Conservation (phyloP, 2,797 vertebrate genomes). For the Carcharodon carcharias region DNA sequence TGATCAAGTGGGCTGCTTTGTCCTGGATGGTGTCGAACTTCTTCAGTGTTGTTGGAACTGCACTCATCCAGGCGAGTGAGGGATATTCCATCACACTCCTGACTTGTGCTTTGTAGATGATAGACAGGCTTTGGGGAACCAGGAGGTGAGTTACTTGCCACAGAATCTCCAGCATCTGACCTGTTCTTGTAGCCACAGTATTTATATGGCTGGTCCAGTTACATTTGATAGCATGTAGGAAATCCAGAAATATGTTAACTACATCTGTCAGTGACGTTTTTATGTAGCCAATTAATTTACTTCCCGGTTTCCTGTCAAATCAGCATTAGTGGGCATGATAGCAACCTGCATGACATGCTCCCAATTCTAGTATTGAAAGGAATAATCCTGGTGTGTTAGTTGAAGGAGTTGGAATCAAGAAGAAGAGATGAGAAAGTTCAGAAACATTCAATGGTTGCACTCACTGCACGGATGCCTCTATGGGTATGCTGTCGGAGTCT, state of each 20-base stretch:
- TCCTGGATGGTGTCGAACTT: background rate
- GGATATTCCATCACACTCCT: background rate
- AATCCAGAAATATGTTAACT: background rate
- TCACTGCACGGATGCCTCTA: background rate
- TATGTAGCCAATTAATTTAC: background rate
- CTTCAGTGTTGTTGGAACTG: background rate
- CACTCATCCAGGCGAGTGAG: background rate
- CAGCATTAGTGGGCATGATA: background rate
- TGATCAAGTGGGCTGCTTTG: background rate
- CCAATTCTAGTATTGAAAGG: background rate
- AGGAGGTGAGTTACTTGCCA: background rate
- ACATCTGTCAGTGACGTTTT: background rate
- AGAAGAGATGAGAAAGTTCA: background rate
- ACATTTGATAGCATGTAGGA: background rate
- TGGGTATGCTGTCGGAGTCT: background rate
- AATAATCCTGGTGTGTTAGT: background rate
- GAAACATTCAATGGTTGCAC: background rate
- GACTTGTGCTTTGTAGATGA: background rate
- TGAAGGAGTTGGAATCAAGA: background rate
- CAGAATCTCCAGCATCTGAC: background rate
- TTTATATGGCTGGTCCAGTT: background rate
- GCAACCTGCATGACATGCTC: background rate
- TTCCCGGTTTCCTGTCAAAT: background rate
- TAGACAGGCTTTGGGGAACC: background rate
- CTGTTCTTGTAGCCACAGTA: background rate